These are phyloP conservation scores for Hemichromis elongatus DNA, from an alignment of 2,113 vertebrate genomes.

Conservation along the genomic window DNA sequence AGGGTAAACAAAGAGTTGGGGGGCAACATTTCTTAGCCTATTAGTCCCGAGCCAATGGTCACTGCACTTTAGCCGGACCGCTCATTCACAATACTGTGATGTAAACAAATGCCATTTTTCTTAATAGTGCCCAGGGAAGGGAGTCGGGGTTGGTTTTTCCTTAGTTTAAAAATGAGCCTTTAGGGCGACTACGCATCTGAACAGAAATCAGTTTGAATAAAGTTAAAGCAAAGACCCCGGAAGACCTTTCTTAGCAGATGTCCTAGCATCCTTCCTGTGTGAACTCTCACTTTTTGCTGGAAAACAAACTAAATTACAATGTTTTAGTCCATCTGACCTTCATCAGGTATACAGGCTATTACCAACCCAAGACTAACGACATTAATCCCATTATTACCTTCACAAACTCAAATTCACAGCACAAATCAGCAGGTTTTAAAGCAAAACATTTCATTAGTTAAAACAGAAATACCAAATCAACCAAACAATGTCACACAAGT, in stretches of 20 bases:
- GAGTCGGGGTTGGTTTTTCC: not conserved
- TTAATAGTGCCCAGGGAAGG: not conserved
- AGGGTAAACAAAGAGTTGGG: not conserved
- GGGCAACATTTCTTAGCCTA: slow-evolving; percentile 75
- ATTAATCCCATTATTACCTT: not conserved
- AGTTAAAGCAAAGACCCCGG: not conserved
- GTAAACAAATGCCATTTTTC: slow-evolving; percentile 8
- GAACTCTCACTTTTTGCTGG: not conserved
- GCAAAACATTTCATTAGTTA: not conserved
- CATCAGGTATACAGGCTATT: not conserved
- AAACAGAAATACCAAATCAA: not conserved
- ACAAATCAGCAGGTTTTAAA: not conserved
- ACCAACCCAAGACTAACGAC: not conserved
- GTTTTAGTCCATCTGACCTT: not conserved
- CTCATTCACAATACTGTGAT: slow-evolving; percentile 15
- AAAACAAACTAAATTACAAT: not conserved
- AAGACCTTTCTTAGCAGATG: not conserved
- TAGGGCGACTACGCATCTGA: not conserved
- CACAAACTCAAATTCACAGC: not conserved
- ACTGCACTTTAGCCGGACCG: slow-evolving; percentile 8
- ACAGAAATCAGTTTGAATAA: not conserved
- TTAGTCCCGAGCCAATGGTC: slow-evolving; percentile 80
- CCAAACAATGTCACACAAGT: not conserved
- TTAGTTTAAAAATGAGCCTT: not conserved
- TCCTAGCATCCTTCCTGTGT: not conserved